These are phyloP conservation scores for Helicoverpa armigera DNA, from an alignment of 1,140 invertebrate species.

Conservation along the genomic window DNA sequence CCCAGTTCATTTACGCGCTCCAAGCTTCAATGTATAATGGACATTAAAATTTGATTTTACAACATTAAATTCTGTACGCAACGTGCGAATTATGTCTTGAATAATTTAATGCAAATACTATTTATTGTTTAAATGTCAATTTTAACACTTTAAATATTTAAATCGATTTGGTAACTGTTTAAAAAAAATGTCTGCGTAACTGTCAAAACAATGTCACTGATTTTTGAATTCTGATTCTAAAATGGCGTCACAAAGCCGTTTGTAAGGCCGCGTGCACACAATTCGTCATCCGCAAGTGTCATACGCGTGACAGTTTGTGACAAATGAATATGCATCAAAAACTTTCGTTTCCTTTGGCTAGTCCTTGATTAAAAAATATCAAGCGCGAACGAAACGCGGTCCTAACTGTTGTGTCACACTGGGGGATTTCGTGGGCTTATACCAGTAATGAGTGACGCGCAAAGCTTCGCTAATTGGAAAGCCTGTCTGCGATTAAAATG, in stretches of 20 bases:
- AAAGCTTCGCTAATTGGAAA: constrained; percentile 53
- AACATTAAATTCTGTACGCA: constrained; percentile 30
- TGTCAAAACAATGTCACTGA: neutral
- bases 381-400: constrained; percentile 27
- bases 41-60: constrained; percentile 35
- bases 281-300: constrained; percentile 34
- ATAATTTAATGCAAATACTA: constrained; percentile 15
- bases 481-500: constrained; percentile 51
- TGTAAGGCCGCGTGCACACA: constrained; percentile 15
- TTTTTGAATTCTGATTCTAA: constrained; percentile 3
- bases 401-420: constrained; percentile 47
- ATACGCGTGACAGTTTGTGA: constrained; percentile 36
- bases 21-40: constrained; percentile 10
- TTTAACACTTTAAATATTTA: neutral
- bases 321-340: constrained; percentile 45
- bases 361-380: constrained; percentile 51
- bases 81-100: constrained; percentile 22
- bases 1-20: constrained; percentile 34
- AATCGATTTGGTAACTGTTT: neutral
- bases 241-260: constrained; percentile 30
- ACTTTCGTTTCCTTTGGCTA: constrained; percentile 30
- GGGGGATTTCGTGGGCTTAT: constrained; percentile 47
- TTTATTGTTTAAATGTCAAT: neutral
- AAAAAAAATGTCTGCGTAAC: neutral
- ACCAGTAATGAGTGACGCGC: constrained; percentile 50